Base-by-base conservation (phyloP, 2,797 vertebrate species). In the Gouania willdenowi region DNA sequence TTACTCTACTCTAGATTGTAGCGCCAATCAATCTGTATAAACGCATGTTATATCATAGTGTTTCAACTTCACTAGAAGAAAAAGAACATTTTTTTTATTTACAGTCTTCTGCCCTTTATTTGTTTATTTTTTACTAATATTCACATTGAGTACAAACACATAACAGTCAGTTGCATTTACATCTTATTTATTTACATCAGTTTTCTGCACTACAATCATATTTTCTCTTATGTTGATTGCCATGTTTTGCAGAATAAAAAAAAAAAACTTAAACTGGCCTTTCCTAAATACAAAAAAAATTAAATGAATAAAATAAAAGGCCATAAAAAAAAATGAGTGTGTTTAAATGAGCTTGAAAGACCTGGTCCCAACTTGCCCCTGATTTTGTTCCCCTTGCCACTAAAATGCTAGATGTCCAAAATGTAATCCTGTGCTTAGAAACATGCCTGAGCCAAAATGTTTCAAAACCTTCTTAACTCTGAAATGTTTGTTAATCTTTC, bases 361-460 rank as follows among this genome's bases (percentile, higher is more conserved):
- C 46, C 58, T 60, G 44, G 46, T 65, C 20, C 43, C 49, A 41
- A 8, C 37, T 43, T 53, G 35, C 53, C 24, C 42, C n/a, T n/a
- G n/a, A n/a, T n/a, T 36, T 28, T 43, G 46, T 33, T 33, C 27
- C 13, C 26, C 20, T 8, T 43, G 12, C 17, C 32, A 21, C 46
- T 49, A 23, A n/a, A 39, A 48, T 18, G 25, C 13, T 31, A 24
- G 43, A 37, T 53, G 19, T 13, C 25, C 19, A 19, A 18, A 24
- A 9, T 46, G 53, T 51, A 57, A 60, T 63, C 58, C 37, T 19
- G 17, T 24, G 5, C 28, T 39, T 20, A 35, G 13, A 52, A 56
- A 36, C 32, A 3, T 24, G 43, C 42, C 21, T n/a, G 34, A 23
- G 27, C 14, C 5, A 6, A 34, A 53, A 54, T n/a, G 13, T 28